Evolutionary conservation across 1,140 invertebrate genomes (phyloP).

Genomic region (Aphis gossypii): DNA sequence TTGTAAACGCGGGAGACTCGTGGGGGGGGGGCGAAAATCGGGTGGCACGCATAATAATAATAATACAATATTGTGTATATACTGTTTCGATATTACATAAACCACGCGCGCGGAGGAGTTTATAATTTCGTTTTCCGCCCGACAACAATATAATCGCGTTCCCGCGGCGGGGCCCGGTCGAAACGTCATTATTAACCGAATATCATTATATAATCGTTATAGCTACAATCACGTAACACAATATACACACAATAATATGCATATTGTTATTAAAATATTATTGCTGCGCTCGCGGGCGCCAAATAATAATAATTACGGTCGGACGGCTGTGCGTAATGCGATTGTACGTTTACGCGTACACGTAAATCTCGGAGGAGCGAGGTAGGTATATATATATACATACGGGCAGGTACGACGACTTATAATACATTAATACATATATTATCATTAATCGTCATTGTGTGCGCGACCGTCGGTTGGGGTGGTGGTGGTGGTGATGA

Average conservation of each 20-base stretch:
- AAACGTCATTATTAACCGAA: slow-evolving; percentile 40
- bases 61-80: background rate
- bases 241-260: background rate
- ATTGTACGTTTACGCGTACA: slow-evolving; percentile 23
- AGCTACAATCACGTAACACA: background rate
- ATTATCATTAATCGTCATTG: background rate
- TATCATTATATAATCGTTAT: background rate
- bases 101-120: background rate
- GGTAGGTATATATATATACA: too few relatives aligned
- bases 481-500: background rate
- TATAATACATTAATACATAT: background rate
- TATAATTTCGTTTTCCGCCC: slow-evolving; percentile 38
- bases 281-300: background rate
- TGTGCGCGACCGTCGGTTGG: background rate
- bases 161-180: background rate
- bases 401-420: background rate
- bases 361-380: background rate
- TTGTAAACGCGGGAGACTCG: background rate
- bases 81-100: background rate
- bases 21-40: background rate
- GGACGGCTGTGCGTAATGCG: slow-evolving; percentile 40
- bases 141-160: slow-evolving; percentile 46
- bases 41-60: background rate
- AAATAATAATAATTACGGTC: slow-evolving; percentile 8
- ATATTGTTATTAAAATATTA: slow-evolving; percentile 42